Conservation (phyloP, 23 tunicate genomes). For the Clavelina lepadiformis region DNA sequence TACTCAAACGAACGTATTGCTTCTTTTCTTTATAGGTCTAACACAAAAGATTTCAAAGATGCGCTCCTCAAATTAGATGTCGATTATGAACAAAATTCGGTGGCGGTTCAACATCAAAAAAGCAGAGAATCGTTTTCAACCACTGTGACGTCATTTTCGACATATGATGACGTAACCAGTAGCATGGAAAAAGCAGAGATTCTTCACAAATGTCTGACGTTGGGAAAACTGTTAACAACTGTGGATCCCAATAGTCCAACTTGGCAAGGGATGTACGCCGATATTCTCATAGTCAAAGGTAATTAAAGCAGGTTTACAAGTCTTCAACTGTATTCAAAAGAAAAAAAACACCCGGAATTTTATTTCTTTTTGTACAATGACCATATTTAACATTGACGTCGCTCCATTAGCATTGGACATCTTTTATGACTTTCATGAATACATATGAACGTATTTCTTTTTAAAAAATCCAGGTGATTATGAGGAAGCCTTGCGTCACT, state of each 20-base stretch:
- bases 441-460: no score
- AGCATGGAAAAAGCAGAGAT: constrained; percentile 64
- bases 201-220: constrained; percentile 27
- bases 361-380: no score
- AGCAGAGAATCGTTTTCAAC: constrained; percentile 52
- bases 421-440: no score
- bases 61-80: constrained; percentile 19
- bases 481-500: constrained; percentile 70
- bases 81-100: neutral
- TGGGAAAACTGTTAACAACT: constrained; percentile 48
- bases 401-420: no score
- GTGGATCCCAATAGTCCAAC: constrained; percentile 42
- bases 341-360: no score
- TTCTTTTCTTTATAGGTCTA: no score
- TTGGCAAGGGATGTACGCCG: constrained; percentile 84
- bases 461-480: constrained; percentile 69
- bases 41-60: constrained; percentile 27
- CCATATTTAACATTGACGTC: no score
- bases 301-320: no score
- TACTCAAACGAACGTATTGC: no score
- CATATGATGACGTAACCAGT: constrained; percentile 50
- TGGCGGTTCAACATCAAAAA: no score
- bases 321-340: no score
- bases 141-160: constrained; percentile 24
- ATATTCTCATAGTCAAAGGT: constrained; percentile 83